Evolutionary conservation across 2,113 vertebrate genomes (phyloP), one percentile per base, ranked within the genome.

Genomic region (Corythoichthys haematopterus): DNA sequence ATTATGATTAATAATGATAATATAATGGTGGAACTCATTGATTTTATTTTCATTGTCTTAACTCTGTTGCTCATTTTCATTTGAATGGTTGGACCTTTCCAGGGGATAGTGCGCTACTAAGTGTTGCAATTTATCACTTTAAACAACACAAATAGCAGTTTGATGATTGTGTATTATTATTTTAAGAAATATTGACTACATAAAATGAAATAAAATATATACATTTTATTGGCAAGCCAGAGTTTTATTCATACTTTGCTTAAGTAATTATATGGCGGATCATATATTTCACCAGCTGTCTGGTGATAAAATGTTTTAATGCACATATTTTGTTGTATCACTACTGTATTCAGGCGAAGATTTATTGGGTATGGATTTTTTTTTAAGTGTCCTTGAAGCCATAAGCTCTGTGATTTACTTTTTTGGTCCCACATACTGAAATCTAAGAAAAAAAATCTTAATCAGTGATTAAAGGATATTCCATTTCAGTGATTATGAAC

Each of bases 401-500:
- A 33, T 43, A 5, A 43, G 40, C 33, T 66, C 38, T 51, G 35
- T 35, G 46, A 14, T 69, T 59, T 15, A 15, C 36, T 59, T 16
- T n/a, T 38, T 38, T 6, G 10, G 5, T 59, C 14, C 36, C 36
- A 56, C 58, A 28, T 53, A 67, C 12, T 47, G 13, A 68, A 65
- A 64, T 47, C 6, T n/a, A 53, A 64, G 64, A 47, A 48, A 58
- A 58, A 46, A 45, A 72, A 62, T 0, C 2, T 50, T 62, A 45
- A 64, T 64, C 35, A 65, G 45, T 63, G 67, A 65, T 72, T 64
- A 61, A 64, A 72, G 58, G 28, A 52, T 1, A 13, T 48, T 4
- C 13, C 47, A 48, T 47, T 47, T 13, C 46, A 47, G 46, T 10
- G 46, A 12, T 47, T 47, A 12, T 47, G 10, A 14, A 48, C 45